Evolutionary conservation across 1,140 invertebrate genomes (phyloP).

Genomic region (Cardiocondyla obscurior): DNA sequence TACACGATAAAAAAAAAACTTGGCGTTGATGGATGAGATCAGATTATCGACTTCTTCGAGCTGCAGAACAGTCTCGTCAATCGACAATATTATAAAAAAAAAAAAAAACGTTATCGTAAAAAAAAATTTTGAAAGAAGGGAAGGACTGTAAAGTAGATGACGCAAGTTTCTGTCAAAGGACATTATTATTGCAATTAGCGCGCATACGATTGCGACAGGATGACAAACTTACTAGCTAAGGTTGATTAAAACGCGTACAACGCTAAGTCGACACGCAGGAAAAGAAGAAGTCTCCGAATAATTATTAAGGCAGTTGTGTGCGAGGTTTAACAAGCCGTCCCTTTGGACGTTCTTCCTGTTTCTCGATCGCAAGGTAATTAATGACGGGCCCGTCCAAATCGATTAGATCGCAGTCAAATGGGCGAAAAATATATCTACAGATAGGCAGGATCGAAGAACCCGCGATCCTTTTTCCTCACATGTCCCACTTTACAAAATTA

Average conservation of each 20-base stretch:
- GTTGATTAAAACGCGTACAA: slow-evolving; percentile 6
- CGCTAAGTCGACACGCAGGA: not conserved
- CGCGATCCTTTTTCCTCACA: not conserved
- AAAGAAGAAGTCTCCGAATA: not conserved
- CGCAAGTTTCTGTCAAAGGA: slow-evolving; percentile 4
- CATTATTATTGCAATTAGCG: slow-evolving; percentile 40
- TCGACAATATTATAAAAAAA: too few species aligned
- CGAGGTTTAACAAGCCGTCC: not conserved
- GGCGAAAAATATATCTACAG: not conserved
- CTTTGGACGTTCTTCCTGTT: not conserved
- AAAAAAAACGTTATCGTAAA: not conserved
- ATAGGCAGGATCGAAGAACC: not conserved
- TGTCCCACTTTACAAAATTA: slow-evolving; percentile 5
- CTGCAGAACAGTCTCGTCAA: not conserved
- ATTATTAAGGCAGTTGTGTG: slow-evolving; percentile 36
- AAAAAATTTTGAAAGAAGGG: not conserved
- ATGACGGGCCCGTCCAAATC: not conserved
- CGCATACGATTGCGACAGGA: not conserved
- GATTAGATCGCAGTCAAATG: not conserved
- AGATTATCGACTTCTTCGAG: slow-evolving; percentile 29
- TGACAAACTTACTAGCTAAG: not conserved
- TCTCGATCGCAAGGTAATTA: slow-evolving; percentile 5
- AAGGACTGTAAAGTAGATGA: not conserved
- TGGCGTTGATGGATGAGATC: slow-evolving; percentile 61
- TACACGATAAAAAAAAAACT: slow-evolving; percentile 25